Base-by-base conservation (phyloP, 2,797 vertebrate species). In the Sylvilagus floridanus region DNA sequence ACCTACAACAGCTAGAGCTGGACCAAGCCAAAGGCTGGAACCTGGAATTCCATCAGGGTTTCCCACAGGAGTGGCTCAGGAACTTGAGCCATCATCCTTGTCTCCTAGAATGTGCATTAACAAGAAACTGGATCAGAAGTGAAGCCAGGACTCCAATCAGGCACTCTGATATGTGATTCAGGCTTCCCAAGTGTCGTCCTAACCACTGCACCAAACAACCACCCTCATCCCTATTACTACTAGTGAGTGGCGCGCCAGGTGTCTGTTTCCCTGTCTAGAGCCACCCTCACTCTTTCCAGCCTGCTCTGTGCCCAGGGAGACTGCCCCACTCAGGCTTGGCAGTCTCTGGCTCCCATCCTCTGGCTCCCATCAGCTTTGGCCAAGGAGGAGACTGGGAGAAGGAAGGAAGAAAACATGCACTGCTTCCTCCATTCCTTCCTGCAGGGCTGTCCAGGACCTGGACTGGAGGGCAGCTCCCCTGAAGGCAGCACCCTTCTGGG, bases 321-420 rank as follows among this genome's bases (percentile, higher is more conserved):
- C 37, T 5, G n/a, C 54, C 37, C 50, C 35, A 24, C 57, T 77
- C 35, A 77, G 57, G 47, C 52, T 73, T 37, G 30, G 35, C 37
- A 32, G 21, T 30, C 47, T 78, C 19, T 57, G 42, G 42, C 42
- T 26, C 50, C 2, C 22, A 12, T 8, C 47, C 47, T 83, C 26
- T 79, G 88, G 63, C 47, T 87, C 78, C 57, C 52, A 66, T 57
- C 54, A 60, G 60, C n/a, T 79, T 69, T 91, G 88, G 60, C 57
- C 78, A 79, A 35, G 6, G n/a, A 12, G 37, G 35, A 16, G 11
- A 16, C 71, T 26, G 16, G 7, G 21, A 72, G 37, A 22, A 1
- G 3, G 28, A 72, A 54, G 26, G 6, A 2, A 77, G 30, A 66
- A 22, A 37, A 10, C n/a, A 57, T 37, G 37, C 52, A 60, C 21